Conservation (phyloP, 1,140 invertebrate species). For the Vollenhovia emeryi region DNA sequence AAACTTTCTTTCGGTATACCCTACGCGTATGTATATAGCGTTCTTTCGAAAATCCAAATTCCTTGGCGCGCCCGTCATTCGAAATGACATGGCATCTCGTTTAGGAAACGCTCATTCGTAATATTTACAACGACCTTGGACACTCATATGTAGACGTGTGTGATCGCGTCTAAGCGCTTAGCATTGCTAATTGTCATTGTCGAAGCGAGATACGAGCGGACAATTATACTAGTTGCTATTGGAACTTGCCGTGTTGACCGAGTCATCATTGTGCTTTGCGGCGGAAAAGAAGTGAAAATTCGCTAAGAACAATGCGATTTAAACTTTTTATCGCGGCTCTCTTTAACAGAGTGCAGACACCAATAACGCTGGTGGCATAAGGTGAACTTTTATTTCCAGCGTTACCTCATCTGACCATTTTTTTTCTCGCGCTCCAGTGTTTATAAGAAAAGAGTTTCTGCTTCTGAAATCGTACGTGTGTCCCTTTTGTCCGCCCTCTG, state of each 20-base stretch:
- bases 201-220: background rate
- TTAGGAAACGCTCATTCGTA: background rate
- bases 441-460: background rate
- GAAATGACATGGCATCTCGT: constrained; percentile 6
- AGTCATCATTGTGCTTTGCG: background rate
- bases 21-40: background rate
- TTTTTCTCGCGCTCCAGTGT: background rate
- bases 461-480: background rate
- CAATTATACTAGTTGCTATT: constrained; percentile 8
- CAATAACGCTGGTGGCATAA: no score
- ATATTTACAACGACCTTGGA: background rate
- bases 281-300: background rate
- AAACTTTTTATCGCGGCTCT: background rate
- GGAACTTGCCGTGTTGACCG: background rate
- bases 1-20: constrained; percentile 22
- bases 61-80: background rate
- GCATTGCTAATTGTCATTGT: constrained; percentile 62
- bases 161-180: constrained; percentile 15
- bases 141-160: background rate
- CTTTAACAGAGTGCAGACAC: background rate
- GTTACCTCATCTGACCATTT: background rate
- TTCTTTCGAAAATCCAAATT: background rate
- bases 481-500: constrained; percentile 8
- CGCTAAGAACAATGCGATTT: background rate
- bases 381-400: no score